Evolutionary conservation across 2,113 vertebrate species (phyloP).

Genomic region (Xerus inauris): DNA sequence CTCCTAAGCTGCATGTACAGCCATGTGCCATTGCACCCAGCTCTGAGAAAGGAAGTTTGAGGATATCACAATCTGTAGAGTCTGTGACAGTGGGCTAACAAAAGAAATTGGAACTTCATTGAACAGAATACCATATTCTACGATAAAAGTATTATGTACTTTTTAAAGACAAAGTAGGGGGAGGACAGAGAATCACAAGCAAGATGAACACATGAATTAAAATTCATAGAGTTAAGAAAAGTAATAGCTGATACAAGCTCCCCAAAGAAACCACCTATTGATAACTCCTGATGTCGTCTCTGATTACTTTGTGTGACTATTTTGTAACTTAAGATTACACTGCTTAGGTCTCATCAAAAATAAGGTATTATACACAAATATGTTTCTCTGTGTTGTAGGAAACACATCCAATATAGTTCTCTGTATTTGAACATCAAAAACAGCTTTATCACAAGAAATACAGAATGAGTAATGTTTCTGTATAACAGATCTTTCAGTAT

Average conservation of each 20-base stretch:
- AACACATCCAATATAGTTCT: slow-evolving; percentile 14
- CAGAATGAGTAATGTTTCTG: not conserved
- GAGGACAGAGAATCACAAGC: not conserved
- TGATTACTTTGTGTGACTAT: slow-evolving; percentile 72
- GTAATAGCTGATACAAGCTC: slow-evolving; percentile 67
- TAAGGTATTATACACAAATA: slow-evolving; percentile 6
- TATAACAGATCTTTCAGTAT: not conserved
- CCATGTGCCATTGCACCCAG: not conserved
- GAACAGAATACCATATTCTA: slow-evolving; percentile 53
- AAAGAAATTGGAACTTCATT: slow-evolving; percentile 54
- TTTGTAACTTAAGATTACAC: slow-evolving; percentile 64
- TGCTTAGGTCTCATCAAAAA: slow-evolving; percentile 67
- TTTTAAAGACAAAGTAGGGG: slow-evolving; percentile 20
- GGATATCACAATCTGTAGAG: not conserved
- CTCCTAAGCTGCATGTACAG: no score
- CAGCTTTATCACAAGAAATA: not conserved
- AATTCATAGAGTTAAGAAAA: slow-evolving; percentile 77
- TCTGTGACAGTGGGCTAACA: not conserved
- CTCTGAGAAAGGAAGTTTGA: not conserved
- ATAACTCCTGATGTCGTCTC: slow-evolving; percentile 60
- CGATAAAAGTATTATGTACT: slow-evolving; percentile 55
- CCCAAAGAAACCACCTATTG: slow-evolving; percentile 51
- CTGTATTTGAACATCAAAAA: slow-evolving; percentile 1
- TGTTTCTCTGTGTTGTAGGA: slow-evolving; percentile 55
- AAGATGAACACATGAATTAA: not conserved